Conservation (phyloP, 2,113 vertebrate genomes). For the Malurus cyaneus region DNA sequence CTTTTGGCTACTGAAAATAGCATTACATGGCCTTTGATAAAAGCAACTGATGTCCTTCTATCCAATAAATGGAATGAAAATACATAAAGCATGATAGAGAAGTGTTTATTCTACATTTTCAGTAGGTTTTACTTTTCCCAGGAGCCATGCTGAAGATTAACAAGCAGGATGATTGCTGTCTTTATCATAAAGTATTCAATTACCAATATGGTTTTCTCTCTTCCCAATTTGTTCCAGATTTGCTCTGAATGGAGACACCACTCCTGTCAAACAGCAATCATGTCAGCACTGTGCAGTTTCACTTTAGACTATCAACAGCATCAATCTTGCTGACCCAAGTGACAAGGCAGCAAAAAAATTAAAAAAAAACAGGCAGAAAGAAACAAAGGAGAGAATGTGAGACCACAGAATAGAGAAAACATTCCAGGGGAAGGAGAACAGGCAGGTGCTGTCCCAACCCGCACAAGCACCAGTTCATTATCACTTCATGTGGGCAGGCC, state of each 20-base stretch:
- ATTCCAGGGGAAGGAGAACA: neutral
- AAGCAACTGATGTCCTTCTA: neutral
- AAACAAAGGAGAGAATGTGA: neutral
- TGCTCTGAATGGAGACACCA: neutral
- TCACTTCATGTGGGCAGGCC: neutral
- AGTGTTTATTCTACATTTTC: neutral
- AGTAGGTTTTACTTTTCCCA: conserved; percentile 19
- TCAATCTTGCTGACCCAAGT: neutral
- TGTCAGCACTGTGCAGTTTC: neutral
- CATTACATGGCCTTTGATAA: neutral
- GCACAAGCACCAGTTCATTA: neutral
- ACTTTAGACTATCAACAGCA: neutral
- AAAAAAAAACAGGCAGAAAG: neutral
- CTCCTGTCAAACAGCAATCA: neutral
- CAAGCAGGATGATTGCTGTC: neutral
- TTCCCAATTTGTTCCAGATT: neutral
- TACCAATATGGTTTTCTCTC: neutral
- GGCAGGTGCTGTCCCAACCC: neutral
- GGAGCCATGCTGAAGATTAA: conserved; percentile 10
- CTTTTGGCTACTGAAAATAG: conserved; percentile 21
- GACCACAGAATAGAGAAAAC: neutral
- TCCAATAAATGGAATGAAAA: conserved; percentile 14
- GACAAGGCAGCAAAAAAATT: neutral
- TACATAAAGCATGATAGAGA: neutral
- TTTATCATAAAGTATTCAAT: neutral